Percentiles rank a stretch among this genome's conserved stretches.
Evolutionary conservation across 2,888 invertebrate species (phyloP).

Genomic region (Drosophila falleni): DNA sequence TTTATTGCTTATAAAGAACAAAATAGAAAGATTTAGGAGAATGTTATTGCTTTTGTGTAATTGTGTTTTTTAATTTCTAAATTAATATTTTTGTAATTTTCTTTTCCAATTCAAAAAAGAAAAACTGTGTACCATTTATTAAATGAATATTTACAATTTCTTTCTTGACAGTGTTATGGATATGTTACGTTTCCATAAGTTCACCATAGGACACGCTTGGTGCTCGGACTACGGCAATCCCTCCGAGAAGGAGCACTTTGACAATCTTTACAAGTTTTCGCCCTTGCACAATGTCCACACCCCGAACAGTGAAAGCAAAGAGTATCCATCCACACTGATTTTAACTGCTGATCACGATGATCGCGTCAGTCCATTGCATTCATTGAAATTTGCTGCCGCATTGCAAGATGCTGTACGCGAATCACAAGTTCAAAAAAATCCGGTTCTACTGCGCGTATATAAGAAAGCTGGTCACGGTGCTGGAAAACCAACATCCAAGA

Average conservation of each 20-base stretch:
- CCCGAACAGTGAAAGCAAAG: constrained; percentile 87
- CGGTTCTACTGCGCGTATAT: constrained; percentile 95
- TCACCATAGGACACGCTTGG: constrained; percentile 99
- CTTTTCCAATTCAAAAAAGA: no score
- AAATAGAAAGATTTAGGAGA: no score
- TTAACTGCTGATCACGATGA: constrained; percentile 99
- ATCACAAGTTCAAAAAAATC: constrained; percentile 90
- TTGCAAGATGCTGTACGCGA: constrained; percentile 91
- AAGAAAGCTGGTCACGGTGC: constrained; percentile 98
- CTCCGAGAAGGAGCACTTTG: constrained; percentile 94
- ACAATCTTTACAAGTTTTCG: constrained; percentile 94
- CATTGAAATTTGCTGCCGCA: constrained; percentile 96
- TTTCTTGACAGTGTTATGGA: constrained; percentile 92
- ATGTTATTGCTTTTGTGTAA: no score
- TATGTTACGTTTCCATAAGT: constrained; percentile 98
- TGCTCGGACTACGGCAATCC: constrained; percentile 97
- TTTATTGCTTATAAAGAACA: not conserved
- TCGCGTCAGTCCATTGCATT: constrained; percentile 98
- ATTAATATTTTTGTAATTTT: no score
- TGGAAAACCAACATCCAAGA: constrained; percentile 98
- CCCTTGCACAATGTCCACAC: constrained; percentile 95
- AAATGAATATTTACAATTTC: not conserved
- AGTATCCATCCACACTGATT: constrained; percentile 96
- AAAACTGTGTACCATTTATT: no score
- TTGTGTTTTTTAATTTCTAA: no score